Conservation (phyloP, 2,888 invertebrate species). For the Epirrhoe alternata region DNA sequence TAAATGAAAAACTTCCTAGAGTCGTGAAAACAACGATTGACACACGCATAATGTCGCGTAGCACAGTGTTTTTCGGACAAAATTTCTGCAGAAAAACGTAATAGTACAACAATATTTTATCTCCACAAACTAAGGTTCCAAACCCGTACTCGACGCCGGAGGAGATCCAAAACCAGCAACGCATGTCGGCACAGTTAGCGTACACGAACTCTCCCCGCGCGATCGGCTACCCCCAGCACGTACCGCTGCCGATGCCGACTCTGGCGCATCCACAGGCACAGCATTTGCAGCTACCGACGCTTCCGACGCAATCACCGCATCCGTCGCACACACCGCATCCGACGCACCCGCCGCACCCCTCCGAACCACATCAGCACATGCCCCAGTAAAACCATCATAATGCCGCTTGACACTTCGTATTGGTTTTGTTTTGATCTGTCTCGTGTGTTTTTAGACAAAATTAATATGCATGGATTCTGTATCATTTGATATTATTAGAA, state of each 20-base stretch:
- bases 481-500: background rate
- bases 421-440: background rate
- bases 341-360: conserved; percentile 31
- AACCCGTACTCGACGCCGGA: conserved; percentile 56
- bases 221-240: conserved; percentile 36
- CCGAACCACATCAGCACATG: conserved; percentile 51
- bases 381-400: conserved; percentile 50
- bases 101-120: background rate
- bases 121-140: conserved; percentile 53
- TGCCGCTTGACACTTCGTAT: background rate
- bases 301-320: conserved; percentile 31
- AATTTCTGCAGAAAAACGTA: too few species aligned
- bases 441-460: background rate
- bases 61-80: too few species aligned
- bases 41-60: too few species aligned
- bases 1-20: too few species aligned
- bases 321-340: conserved; percentile 6
- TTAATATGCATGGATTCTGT: background rate
- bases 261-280: conserved; percentile 48
- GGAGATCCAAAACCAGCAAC: conserved; percentile 55
- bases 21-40: too few species aligned
- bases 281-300: conserved; percentile 31
- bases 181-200: conserved; percentile 55
- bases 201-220: conserved; percentile 48
- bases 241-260: conserved; percentile 39